Evolutionary conservation across 2,888 invertebrate genomes (phyloP), one percentile per base, ranked within the genome.

Genomic region (Leuctra nigra): DNA sequence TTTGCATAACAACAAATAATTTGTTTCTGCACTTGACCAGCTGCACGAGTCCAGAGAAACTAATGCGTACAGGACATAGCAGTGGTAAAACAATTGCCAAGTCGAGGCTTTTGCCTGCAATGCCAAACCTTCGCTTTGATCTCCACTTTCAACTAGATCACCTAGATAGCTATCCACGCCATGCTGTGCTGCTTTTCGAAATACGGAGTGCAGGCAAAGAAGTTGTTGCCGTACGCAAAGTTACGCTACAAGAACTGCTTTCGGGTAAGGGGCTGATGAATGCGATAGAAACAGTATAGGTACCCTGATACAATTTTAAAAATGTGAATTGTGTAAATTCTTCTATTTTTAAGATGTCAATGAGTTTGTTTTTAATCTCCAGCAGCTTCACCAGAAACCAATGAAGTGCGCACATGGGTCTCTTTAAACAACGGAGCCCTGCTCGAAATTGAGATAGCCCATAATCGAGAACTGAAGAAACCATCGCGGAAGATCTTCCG

Each of bases 131-230:
- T 18, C 68, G 68, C 20, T 72, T 76, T 60, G 71, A 73, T 59
- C 68, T 74, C 55, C 69, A 70, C 18, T 75, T 76, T 65, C 73
- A 75, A 62, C 69, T 75, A 35, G 75, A 75, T 25, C 64, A 66
- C 7, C 39, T 59, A 2, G 68, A 70, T 35, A 72, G 73, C 9
- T 67, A 75, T 2, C 71, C 72, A 18, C 66, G 73, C 24, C 73
- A 75, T 48, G 70, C 75, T n/a, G 61, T 69, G 16, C 63, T 77
- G 2, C 66, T 73, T 56, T 73, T 77, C 62, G 76, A 77, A 60
- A 70, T 77, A 55, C 72, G 70, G 39, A 71, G 71, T 55, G 73
- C 74, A 23, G 73, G 71, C 58, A 76, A 75, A 62, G 73, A 75
- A 60, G 68, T 75, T 53, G 56, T 76, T 24, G 74, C 75, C 20